Base-by-base conservation (phyloP, 1,140 invertebrate species). In the Stegodyphus mimosarum region DNA sequence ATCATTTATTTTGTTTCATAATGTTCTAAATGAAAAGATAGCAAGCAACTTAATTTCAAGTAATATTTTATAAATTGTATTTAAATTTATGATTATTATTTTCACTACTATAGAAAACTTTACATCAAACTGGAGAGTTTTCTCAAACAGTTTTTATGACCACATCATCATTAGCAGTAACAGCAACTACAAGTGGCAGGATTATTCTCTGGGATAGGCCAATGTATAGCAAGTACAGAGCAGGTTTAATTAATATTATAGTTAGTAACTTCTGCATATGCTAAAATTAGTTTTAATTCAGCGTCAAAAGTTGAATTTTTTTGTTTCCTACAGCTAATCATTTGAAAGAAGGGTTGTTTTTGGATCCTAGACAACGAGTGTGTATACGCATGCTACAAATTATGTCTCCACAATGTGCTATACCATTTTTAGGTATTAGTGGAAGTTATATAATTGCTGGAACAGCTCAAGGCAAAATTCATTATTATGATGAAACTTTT, bases 171-270 rank as follows among this genome's bases (percentile, higher is more conserved):
- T 53, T 83, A n/a, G 70, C 60, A 18, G 17, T 52, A 53, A 83
- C 79, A 6, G 79, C 52, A 6, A 83, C 79, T 64, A 73, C 48
- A 60, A 83, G 53, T 52, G 79, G 79, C 52, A 74, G 18, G 49
- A 17, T 83, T 73, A n/a, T 83, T 66, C 18, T 83, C 5, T 83
- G 79, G 79, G 60, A 71, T n/a, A 7, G 51, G 7, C 49, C 55
- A 50, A 13, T 52, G 6, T 18, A 83, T 15, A 48, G 49, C 49
- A 79, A 83, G 33, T 49, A 17, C 5, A 83, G 66, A 10, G 13
- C 55, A 64, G 60, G 79, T 83, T 52, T 52, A 60, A 33, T 33
- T 33, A 33, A 33, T 33, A 33, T 33, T 33, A 33, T 33, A 33
- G 33, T 33, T 33, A 33, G 33, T 33, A 33, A 33, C 33, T 33